A percentile compares a stretch with the other conserved stretches of the same genome.
Conservation (phyloP, 2,888 invertebrate genomes). For the Eristalinus aeneus region DNA sequence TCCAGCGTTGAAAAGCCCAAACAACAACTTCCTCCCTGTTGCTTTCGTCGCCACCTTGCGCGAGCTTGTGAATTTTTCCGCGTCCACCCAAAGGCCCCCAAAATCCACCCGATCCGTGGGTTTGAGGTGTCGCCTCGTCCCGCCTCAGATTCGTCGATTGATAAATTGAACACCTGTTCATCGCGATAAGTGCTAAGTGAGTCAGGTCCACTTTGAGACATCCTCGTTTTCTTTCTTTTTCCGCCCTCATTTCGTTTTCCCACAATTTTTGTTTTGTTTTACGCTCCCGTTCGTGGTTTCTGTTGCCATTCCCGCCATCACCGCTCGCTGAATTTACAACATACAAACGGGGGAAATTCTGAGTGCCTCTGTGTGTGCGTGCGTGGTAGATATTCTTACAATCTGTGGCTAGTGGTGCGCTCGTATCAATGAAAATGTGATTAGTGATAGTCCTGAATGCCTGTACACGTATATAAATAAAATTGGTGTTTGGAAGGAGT, state of each 20-base stretch:
- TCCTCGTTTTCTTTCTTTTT: conserved; percentile 8
- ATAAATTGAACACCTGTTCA: conserved; percentile 61
- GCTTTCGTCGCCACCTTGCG: not conserved
- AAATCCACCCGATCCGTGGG: not conserved
- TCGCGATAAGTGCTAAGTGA: conserved; percentile 12
- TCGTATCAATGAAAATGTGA: conserved; percentile 59
- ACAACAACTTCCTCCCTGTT: conserved; percentile 29
- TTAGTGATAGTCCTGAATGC: conserved; percentile 48
- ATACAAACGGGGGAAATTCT: not conserved
- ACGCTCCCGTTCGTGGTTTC: conserved; percentile 19
- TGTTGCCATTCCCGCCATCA: not conserved
- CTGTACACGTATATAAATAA: conserved; percentile 44
- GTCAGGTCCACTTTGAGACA: not conserved
- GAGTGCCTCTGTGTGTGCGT: conserved; percentile 9
- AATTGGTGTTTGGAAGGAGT: conserved; percentile 1
- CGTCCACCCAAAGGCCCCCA: not conserved
- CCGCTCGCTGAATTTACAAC: not conserved
- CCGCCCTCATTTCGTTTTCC: not conserved
- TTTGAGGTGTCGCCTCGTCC: not conserved
- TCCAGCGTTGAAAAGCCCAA: not conserved
- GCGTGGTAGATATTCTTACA: conserved; percentile 3
- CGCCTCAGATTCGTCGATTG: conserved; percentile 17
- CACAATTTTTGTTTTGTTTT: not conserved
- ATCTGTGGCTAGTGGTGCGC: conserved; percentile 32
- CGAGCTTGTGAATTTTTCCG: conserved; percentile 28